Evolutionary conservation across 2,113 vertebrate species (phyloP), one percentile per base, ranked within the genome.

Genomic region (Nipponia nippon): DNA sequence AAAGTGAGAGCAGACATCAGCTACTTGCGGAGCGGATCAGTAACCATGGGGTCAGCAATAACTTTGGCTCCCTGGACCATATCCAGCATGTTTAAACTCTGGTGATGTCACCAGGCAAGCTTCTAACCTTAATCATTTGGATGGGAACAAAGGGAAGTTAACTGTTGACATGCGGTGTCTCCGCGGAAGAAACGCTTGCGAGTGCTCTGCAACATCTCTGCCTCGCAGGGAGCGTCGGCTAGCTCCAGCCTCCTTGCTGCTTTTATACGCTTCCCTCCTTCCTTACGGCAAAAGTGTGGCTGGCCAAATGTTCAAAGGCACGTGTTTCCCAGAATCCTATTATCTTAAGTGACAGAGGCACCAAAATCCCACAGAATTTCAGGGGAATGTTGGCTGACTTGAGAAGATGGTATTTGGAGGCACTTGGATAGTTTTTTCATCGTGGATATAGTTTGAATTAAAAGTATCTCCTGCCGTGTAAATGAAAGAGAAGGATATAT

Each of bases 21-120:
- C 94, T 96, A 93, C 96, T 97, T 89, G 80, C 36, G 0, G 92
- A 97, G 96, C 52, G 34, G 97, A 96, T 97, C 95, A 94, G 97
- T 97, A 95, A 96, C 91, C 94, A 65, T 82, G 94, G 97, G 92
- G 95, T 97, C 97, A 97, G 97, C 92, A 87, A 92, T 97, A 97
- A 96, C 83, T 96, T 97, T 96, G 96, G 83, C 92, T 96, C 92
- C 72, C 71, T 96, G 96, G 96, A 97, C 87, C 92, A 88, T 82
- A 89, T 97, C 96, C 97, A 97, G 87, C 90, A 59, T 84, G 94
- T 81, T 94, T 95, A 96, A 95, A 93, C 94, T 93, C 84, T 32
- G 76, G 81, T 96, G 93, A 96, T 97, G 93, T 97, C 96, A 93
- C 93, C 95, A 90, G 67, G 85, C 96, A 78, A 73, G 92, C 92